Base-by-base conservation (phyloP, 2,888 invertebrate genomes). In the Mythimna pallens region DNA sequence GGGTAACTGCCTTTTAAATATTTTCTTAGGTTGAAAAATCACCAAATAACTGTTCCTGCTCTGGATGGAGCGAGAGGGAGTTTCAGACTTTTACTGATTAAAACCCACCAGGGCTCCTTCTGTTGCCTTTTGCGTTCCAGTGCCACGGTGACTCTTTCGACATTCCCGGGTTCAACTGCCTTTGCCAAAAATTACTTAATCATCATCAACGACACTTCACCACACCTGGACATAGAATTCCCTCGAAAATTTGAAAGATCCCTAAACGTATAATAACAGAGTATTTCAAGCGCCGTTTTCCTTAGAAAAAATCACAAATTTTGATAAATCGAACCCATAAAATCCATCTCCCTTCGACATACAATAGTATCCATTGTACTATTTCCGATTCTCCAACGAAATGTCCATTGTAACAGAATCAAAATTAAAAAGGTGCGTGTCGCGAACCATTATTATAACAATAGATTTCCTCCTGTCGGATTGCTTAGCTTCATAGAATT, bases 361-460 rank as follows among this genome's bases (percentile, higher is more conserved):
- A n/a, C 14, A 64, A 59, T 36, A 14, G 61, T 70, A 52, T 34
- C 40, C 40, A 77, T 77, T 71, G 62, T 57, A 30, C n/a, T 22
- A 65, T 57, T 50, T 62, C 52, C 47, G 55, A 57, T 65, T 50
- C 22, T 57, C 40, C 34, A 71, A 62, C 59, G 22, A 69, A 70
- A 70, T 62, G 2, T 59, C 70, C 65, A 63, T 70, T 68, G 71
- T 78, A 68, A 76, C 70, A 76, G 70, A 70, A 75, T 73, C 54
- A 59, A 43, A 78, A 63, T 76, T 71, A 76, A 74, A 81, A 76
- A 61, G 66, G 70, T 82, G 82, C 85, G 84, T 85, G 85, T 68
- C 70, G 63, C 25, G 20, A 14, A 25, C 52, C 80, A 83, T 84
- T 83, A 82, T 58, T 47, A 25, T 58, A 43, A 58, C 72, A 82